Percentiles rank a stretch among this genome's conserved stretches.
phyloP scores from a whole-genome alignment of 2,113 vertebrate species.

The human (Homo sapiens) region DNA sequence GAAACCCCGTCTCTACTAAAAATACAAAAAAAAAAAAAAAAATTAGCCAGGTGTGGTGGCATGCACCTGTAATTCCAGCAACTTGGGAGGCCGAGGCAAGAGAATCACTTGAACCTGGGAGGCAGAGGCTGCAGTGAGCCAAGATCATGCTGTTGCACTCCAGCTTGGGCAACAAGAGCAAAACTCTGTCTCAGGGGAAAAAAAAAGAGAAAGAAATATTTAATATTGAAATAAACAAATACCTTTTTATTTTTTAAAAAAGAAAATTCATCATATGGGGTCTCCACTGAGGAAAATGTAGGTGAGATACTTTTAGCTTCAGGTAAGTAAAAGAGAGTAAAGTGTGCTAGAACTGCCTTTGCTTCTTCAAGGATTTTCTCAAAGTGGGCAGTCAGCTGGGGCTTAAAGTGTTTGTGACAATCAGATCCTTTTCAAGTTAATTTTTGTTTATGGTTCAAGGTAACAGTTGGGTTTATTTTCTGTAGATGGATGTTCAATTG shows the following conservation, averaged over 20 bases:
- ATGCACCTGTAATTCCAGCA: too few species aligned
- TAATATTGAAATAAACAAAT: slow-evolving; percentile 1
- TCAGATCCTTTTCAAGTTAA: neutral
- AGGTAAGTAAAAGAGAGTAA: neutral
- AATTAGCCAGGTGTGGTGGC: too few species aligned
- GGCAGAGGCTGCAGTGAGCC: too few species aligned
- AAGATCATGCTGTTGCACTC: too few species aligned
- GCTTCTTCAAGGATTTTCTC: neutral
- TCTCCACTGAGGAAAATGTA: neutral
- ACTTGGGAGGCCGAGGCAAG: too few species aligned
- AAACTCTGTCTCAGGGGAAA: too few species aligned
- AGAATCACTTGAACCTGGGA: too few species aligned
- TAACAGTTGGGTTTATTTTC: neutral
- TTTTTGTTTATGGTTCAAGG: neutral
- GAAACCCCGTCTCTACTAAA: too few species aligned
- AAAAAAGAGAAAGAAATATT: too few species aligned
- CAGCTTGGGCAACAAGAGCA: too few species aligned
- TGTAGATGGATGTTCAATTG: neutral
- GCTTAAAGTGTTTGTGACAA: neutral
- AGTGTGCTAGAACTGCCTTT: neutral
- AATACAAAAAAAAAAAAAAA: too few species aligned
- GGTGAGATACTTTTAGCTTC: neutral
- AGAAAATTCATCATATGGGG: neutral
- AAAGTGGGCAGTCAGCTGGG: neutral
- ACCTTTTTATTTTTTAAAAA: neutral